Evolutionary conservation across 2,113 vertebrate genomes (phyloP), one percentile per base, ranked within the genome.

Genomic region (Chlorodrepanis virens): DNA sequence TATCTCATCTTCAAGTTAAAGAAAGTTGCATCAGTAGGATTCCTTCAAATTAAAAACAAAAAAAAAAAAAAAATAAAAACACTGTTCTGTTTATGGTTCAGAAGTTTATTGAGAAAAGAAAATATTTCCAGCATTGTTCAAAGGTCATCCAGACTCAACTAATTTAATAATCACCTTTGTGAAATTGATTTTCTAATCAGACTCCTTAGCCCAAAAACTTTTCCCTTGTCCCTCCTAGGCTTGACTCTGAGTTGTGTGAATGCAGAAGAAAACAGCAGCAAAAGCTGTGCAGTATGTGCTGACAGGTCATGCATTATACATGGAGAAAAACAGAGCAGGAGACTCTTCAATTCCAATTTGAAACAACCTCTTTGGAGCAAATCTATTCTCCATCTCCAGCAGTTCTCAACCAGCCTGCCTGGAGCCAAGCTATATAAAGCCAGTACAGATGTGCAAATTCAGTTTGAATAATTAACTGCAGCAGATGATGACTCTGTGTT

Each of bases 391-490:
- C 15, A 50, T 60, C 37, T 64, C 57, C 57, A 65, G 40, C 2
- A 3, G 17, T 17, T 85, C 21, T 50, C 52, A 23, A 28, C 37
- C n/a, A 68, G 13, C 21, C 53, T 79, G 49, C 76, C 70, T 72
- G 79, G 60, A 92, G 49, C 37, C 54, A 85, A 85, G 19, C 57
- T 40, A 7, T 12, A 14, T 27, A 87, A 78, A 91, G 33, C 17
- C 50, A 12, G 39, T 60, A 35, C 2, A 5, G 53, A 84, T 44
- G 44, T 88, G 75, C 53, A 83, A 72, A 95, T 79, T 79, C 45
- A 28, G 40, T 71, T 33, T 87, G 57, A 71, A 94, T 79, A 93
- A 89, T 94, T 94, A 96, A 82, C 70, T 72, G 74, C n/a, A 60
- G 56, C 65, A 75, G 52, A 52, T 42, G 49, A 92, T 21, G 53